Evolutionary conservation across 2,113 vertebrate genomes (phyloP), one percentile per base, ranked within the genome.

Genomic region (Lasiurus borealis): DNA sequence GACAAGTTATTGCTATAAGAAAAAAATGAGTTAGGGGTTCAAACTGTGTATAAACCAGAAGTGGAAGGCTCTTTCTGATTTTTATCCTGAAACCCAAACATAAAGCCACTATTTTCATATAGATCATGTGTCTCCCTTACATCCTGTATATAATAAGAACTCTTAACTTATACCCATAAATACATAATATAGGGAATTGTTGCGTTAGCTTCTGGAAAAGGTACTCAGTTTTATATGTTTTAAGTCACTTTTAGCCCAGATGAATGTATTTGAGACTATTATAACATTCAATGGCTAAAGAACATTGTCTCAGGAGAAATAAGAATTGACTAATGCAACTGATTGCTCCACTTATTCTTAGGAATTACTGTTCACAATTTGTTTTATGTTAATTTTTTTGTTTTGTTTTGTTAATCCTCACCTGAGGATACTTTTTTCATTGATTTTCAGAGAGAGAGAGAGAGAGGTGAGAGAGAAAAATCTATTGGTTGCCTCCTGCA

Each of bases 111-210:
- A n/a, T 75, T 96, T 96, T 93, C 73, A 36, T 75, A 78, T 0
- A 4, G 54, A 36, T 68, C 59, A 88, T 34, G 72, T 8, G 14
- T 16, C 13, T 88, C 66, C n/a, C n/a, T n/a, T n/a, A n/a, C n/a
- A n/a, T n/a, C n/a, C 81, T 90, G 13, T 54, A 19, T 68, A 72
- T 88, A 81, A 95, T 66, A 92, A 88, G 54, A 75, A 85, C 13
- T 93, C 57, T 77, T 77, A 68, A 92, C 59, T 29, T 3, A 82
- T 9, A 84, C 14, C n/a, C 8, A 0, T 44, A 90, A 48, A 9
- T 36, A 91, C 18, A 48, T 6, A 84, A 34, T 36, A 83, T 4
- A 78, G 59, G 34, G 13, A 27, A 90, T 2, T 52, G 13, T 19
- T 40, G 9, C 92, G 34, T 62, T 84, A 54, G 11, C 21, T 73